Base-by-base conservation (phyloP, 2,113 vertebrate genomes). In the Paramormyrops kingsleyae region DNA sequence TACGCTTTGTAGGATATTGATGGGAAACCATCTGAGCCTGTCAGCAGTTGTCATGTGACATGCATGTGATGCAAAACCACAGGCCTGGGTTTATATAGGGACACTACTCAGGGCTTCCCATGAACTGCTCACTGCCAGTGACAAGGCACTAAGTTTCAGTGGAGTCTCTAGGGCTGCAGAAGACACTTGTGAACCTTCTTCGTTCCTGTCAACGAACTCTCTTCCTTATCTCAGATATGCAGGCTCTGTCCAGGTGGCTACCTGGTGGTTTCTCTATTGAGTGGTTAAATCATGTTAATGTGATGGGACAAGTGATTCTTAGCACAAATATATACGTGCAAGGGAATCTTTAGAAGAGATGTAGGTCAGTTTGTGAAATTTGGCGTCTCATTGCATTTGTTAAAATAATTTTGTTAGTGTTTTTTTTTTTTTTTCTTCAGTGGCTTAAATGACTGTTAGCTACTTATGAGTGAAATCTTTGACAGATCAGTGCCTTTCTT, bases 391-490 rank as follows among this genome's bases (percentile, higher is more conserved):
- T 77, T 39, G 4, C 12, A 77, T 77, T 77, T 70, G n/a, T 27
- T 70, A 27, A n/a, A 31, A 70, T n/a, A 27, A 21, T 21, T 53
- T 53, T 21, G 4, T 5, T 21, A 1, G 5, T 53, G 1, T 53
- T 19, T 5, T 53, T 5, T 53, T 56, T 56, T 7, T 77, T 12
- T 9, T 12, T 17, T 52, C 4, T 4, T 1, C 4, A 7, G 21
- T 10, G 21, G 19, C 10, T 85, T 85, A 44, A 85, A 44, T 10
- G 46, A 21, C 3, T 21, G n/a, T 84, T 84, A 44, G 24, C 21
- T 80, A 80, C 35, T 70, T 13, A 12, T 31, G 27, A 80, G 19
- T 91, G n/a, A 93, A 89, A 62, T 49, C 44, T 80, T n/a, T 50
- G 9, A 59, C 10, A 53, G 35, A 80, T 27, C 9, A 31, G 62